A percentile compares a stretch with the other conserved stretches of the same genome.
phyloP scores from a whole-genome alignment of 30 jellyfish, hydroid and myxozoan species.

The Cassiopea xamachana region DNA sequence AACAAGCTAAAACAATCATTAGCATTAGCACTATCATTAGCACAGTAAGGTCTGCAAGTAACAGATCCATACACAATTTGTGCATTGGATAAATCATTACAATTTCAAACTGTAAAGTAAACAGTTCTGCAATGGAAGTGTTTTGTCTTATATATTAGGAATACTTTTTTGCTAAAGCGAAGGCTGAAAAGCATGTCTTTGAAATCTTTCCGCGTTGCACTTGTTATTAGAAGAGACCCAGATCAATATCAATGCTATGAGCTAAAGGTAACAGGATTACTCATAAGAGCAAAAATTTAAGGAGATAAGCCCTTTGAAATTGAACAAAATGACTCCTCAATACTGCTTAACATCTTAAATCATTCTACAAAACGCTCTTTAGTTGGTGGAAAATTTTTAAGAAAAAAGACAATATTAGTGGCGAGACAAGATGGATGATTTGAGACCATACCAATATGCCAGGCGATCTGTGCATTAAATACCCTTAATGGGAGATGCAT shows the following conservation, averaged over 20 bases:
- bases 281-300: conserved; percentile 14
- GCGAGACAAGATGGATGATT: not conserved
- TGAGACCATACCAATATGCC: not conserved
- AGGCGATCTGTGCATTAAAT: not conserved
- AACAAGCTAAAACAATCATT: too few relatives aligned
- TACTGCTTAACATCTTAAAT: not conserved
- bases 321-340: not conserved
- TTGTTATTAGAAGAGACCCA: not conserved
- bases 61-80: not conserved
- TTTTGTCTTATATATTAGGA: not conserved
- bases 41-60: not conserved
- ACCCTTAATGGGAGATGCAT: too few relatives aligned
- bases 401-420: not conserved
- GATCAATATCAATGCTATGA: not conserved
- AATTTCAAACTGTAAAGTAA: not conserved
- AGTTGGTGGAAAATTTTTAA: not conserved
- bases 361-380: not conserved
- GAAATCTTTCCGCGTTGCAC: conserved; percentile 3
- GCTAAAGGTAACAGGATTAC: conserved; percentile 22
- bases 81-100: not conserved
- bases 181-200: not conserved
- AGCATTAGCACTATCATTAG: too few relatives aligned
- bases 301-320: conserved; percentile 5
- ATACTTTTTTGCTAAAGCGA: not conserved
- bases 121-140: not conserved